These are phyloP conservation scores for Neodon shergylaensis DNA, from an alignment of 2,113 vertebrate genomes.

Conservation along the genomic window DNA sequence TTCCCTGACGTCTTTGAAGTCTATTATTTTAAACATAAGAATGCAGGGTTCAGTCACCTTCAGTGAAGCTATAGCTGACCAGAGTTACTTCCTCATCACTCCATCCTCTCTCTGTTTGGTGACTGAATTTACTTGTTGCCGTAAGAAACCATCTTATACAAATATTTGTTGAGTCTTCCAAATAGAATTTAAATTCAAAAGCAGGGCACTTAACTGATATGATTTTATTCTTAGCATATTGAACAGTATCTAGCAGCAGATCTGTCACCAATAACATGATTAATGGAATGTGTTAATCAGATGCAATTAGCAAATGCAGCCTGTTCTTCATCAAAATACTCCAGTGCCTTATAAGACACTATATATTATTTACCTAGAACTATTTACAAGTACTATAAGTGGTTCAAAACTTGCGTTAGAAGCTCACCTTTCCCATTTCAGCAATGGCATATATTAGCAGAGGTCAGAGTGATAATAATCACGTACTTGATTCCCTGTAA, in stretches of 20 bases:
- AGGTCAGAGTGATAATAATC: not conserved
- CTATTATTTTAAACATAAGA: not conserved
- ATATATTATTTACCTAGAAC: not conserved
- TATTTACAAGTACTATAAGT: not conserved
- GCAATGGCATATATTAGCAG: not conserved
- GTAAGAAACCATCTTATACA: constrained; percentile 1
- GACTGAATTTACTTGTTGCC: not conserved
- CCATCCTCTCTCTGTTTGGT: rapidly evolving
- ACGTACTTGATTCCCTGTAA: not conserved
- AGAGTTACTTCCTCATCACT: not conserved
- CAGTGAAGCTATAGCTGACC: not conserved
- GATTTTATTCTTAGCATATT: not conserved
- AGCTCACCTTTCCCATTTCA: not conserved
- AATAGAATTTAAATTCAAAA: not conserved
- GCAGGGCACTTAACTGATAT: not conserved
- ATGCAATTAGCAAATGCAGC: not conserved
- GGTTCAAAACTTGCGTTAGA: not conserved
- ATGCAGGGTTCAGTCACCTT: not conserved
- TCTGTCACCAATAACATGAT: not conserved
- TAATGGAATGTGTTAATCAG: not conserved
- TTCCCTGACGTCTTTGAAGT: not conserved
- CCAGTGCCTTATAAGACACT: not conserved
- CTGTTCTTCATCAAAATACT: not conserved
- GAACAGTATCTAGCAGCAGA: not conserved
- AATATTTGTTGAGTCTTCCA: not conserved